phyloP scores from a whole-genome alignment of 2,888 invertebrate species.

The Neocrepidodera transversa region DNA sequence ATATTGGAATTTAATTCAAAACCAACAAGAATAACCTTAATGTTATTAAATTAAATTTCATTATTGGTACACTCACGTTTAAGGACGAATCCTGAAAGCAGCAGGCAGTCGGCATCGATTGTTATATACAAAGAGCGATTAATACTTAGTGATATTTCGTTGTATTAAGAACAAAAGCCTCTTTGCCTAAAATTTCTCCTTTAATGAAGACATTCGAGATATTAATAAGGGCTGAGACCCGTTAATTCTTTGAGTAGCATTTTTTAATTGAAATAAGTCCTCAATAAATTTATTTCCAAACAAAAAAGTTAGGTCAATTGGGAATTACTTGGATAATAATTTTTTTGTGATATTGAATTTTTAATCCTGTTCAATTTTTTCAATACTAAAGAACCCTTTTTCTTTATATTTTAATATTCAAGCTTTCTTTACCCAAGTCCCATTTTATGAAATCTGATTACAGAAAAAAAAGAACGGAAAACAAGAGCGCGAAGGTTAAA shows the following conservation, averaged over 20 bases:
- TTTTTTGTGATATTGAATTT: too few species aligned
- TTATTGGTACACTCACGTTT: too few species aligned
- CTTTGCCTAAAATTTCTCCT: constrained; percentile 8
- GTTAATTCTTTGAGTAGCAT: constrained; percentile 7
- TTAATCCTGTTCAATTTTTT: too few species aligned
- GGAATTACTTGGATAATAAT: too few species aligned
- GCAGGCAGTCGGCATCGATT: background rate
- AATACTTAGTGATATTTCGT: constrained; percentile 11
- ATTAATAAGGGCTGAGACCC: constrained; percentile 27
- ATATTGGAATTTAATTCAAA: too few species aligned
- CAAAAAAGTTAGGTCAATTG: too few species aligned
- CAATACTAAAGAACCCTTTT: too few species aligned
- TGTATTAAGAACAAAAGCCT: constrained; percentile 24
- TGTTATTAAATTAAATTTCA: too few species aligned
- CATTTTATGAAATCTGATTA: background rate
- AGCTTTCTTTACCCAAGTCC: background rate
- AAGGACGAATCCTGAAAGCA: background rate
- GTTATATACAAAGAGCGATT: constrained; percentile 8
- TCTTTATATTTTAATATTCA: background rate
- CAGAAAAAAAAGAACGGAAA: background rate
- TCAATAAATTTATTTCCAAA: constrained; percentile 7
- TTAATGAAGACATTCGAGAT: constrained; percentile 25
- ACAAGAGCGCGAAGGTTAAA: constrained; percentile 3
- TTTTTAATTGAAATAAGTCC: constrained; percentile 12
- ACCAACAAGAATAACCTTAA: too few species aligned